Percentiles rank a stretch among this genome's conserved stretches.
These are phyloP conservation scores for Melipona beecheii DNA, from an alignment of 2,888 invertebrate genomes.

Conservation along the genomic window DNA sequence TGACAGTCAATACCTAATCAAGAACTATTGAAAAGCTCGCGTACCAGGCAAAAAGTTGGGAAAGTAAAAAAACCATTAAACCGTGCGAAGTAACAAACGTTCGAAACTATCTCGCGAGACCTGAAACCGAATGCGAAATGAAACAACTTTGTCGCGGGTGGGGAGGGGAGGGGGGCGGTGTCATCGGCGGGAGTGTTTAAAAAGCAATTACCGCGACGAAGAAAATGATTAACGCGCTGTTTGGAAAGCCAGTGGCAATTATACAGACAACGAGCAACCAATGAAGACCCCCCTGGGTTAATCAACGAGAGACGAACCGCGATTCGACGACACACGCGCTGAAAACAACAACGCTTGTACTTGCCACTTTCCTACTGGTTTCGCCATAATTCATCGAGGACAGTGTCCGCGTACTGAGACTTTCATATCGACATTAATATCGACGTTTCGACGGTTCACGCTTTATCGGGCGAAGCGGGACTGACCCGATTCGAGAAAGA, in stretches of 20 bases:
- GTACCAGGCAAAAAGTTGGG: background rate
- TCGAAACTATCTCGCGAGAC: background rate
- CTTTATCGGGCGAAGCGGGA: background rate
- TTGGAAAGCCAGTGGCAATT: slow-evolving; percentile 48
- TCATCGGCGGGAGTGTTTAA: slow-evolving; percentile 23
- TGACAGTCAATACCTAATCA: background rate
- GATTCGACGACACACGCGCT: background rate
- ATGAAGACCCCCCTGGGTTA: background rate
- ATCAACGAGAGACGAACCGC: background rate
- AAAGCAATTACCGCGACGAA: slow-evolving; percentile 41
- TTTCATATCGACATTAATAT: slow-evolving; percentile 19
- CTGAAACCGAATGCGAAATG: background rate
- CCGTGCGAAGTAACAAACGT: slow-evolving; percentile 6
- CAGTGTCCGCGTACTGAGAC: slow-evolving; percentile 7
- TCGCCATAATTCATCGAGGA: slow-evolving; percentile 41
- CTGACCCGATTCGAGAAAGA: background rate
- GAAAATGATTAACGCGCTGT: slow-evolving; percentile 37
- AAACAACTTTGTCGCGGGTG: background rate
- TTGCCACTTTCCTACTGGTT: slow-evolving; percentile 30
- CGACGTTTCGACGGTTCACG: slow-evolving; percentile 31
- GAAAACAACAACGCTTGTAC: background rate
- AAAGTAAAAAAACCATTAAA: background rate
- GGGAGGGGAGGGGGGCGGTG: background rate
- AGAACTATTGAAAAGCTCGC: background rate
- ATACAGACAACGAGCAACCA: slow-evolving; percentile 7